phyloP scores from a whole-genome alignment of 1,140 invertebrate species.

The Charaxes varanes region DNA sequence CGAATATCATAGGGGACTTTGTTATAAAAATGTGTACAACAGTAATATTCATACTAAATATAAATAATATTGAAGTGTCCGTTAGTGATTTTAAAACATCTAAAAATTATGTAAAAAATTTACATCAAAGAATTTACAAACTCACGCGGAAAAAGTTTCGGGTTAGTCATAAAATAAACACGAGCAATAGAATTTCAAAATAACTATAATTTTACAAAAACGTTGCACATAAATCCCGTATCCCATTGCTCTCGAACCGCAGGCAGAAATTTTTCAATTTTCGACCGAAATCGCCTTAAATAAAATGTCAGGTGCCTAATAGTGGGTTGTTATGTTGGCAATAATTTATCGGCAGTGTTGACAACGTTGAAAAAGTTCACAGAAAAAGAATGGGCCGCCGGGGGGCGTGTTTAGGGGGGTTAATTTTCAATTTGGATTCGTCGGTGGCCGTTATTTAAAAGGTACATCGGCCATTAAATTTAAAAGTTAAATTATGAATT shows the following conservation, averaged over 20 bases:
- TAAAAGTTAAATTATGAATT: conserved; percentile 27
- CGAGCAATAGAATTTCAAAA: conserved; percentile 45
- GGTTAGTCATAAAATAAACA: conserved; percentile 24
- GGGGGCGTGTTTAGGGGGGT: conserved; percentile 58
- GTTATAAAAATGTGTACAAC: no score
- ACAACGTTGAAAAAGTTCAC: conserved; percentile 50
- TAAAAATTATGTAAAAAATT: no score
- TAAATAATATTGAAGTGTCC: no score
- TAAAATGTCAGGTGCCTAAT: conserved; percentile 65
- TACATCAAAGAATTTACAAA: no score
- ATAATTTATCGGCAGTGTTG: conserved; percentile 67
- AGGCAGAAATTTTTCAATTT: conserved; percentile 63
- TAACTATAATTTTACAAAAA: conserved; percentile 33
- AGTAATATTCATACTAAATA: no score
- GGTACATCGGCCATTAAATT: conserved; percentile 1
- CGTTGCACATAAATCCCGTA: conserved; percentile 54
- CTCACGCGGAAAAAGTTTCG: no score
- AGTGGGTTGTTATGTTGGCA: conserved; percentile 56
- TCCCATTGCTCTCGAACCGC: conserved; percentile 51
- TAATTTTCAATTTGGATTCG: conserved; percentile 65
- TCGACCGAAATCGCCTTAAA: conserved; percentile 49
- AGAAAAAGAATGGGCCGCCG: conserved; percentile 39
- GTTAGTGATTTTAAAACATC: no score
- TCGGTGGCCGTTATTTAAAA: conserved; percentile 53
- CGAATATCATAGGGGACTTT: no score